phyloP scores from a whole-genome alignment of 2,113 vertebrate species.

The Saguinus midas region DNA sequence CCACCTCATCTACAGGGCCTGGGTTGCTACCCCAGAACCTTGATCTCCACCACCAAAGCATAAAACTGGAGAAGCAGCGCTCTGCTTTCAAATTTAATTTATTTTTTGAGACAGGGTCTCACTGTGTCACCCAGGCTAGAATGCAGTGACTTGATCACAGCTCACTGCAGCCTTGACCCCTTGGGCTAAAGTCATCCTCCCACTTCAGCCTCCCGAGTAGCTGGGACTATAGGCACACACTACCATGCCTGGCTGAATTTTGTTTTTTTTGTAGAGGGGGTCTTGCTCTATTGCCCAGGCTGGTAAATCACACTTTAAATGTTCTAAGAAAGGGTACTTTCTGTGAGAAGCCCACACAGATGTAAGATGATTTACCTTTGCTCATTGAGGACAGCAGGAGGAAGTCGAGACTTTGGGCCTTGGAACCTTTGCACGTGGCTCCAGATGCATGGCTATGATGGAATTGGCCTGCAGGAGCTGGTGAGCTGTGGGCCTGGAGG shows the following conservation, averaged over 20 bases:
- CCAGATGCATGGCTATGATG: background rate
- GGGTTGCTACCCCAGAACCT: background rate
- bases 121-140: too few species aligned
- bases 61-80: background rate
- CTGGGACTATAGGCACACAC: too few species aligned
- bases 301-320: background rate
- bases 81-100: background rate
- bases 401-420: background rate
- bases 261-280: too few species aligned
- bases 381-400: background rate
- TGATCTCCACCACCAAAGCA: background rate
- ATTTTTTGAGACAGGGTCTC: too few species aligned
- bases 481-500: background rate
- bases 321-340: background rate
- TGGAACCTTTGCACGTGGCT: background rate
- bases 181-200: too few species aligned
- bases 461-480: background rate
- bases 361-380: background rate
- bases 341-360: background rate
- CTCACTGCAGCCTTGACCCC: too few species aligned
- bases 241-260: too few species aligned
- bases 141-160: too few species aligned
- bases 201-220: too few species aligned
- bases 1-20: background rate
- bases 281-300: too few species aligned